phyloP scores from a whole-genome alignment of 2,888 invertebrate species.

The Mylabris sibirica region DNA sequence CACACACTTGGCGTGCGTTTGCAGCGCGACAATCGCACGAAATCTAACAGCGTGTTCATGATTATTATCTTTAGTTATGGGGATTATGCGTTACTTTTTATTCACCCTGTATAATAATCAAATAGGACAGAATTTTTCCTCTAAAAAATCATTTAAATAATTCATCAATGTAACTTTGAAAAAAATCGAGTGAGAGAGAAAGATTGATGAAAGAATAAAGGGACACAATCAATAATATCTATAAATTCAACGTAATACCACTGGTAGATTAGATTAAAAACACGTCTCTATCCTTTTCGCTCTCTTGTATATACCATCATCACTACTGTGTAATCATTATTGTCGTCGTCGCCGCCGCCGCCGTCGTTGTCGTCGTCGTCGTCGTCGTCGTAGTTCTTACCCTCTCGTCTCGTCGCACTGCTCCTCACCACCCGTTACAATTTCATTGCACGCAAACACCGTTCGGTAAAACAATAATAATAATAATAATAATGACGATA shows the following conservation, averaged over 20 bases:
- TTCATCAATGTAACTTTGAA: too few species aligned
- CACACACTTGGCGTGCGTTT: too few species aligned
- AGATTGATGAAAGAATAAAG: conserved; percentile 23
- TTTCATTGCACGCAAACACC: conserved; percentile 38
- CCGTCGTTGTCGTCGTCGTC: conserved; percentile 15
- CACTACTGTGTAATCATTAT: not conserved
- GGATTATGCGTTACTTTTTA: too few species aligned
- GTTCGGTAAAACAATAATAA: conserved; percentile 21
- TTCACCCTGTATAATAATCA: conserved; percentile 9
- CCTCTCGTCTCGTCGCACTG: not conserved
- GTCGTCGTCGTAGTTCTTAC: not conserved
- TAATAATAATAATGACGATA: not conserved
- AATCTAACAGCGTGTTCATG: too few species aligned
- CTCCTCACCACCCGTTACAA: conserved; percentile 28
- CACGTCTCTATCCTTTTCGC: conserved; percentile 40
- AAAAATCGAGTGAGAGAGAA: too few species aligned
- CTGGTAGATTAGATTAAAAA: conserved; percentile 52
- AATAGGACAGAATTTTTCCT: too few species aligned
- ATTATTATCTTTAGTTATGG: too few species aligned
- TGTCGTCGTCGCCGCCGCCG: conserved; percentile 14
- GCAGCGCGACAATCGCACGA: too few species aligned
- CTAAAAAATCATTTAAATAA: too few species aligned
- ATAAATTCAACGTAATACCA: conserved; percentile 53
- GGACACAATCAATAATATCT: conserved; percentile 50
- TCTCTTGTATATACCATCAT: not conserved